These are phyloP conservation scores for Alca torda DNA, from an alignment of 2,797 vertebrate genomes.

Conservation along the genomic window DNA sequence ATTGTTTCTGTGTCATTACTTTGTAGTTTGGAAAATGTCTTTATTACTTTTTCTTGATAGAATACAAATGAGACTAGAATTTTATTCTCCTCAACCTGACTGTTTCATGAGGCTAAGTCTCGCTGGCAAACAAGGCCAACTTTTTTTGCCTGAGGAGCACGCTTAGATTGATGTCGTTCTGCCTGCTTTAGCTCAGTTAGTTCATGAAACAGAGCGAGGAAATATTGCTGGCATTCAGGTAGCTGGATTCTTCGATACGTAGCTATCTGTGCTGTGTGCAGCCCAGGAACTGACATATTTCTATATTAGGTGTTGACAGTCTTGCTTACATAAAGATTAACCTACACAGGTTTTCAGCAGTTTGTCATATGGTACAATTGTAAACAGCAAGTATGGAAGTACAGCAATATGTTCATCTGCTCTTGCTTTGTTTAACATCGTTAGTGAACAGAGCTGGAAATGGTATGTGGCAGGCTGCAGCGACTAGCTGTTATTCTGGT, in stretches of 20 bases:
- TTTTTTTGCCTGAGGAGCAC: not conserved
- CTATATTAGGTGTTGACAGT: constrained; percentile 52
- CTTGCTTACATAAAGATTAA: constrained; percentile 67
- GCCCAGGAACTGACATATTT: constrained; percentile 16
- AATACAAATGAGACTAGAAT: not conserved
- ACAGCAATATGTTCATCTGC: constrained; percentile 20
- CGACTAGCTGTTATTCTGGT: not conserved
- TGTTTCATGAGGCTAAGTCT: not conserved
- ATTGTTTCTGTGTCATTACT: not conserved
- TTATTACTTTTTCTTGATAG: not conserved
- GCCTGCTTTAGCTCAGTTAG: constrained; percentile 46
- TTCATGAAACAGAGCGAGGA: constrained; percentile 5
- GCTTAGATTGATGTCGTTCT: constrained; percentile 45
- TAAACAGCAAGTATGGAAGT: not conserved
- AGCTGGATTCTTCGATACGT: constrained; percentile 12
- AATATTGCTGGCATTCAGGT: constrained; percentile 39
- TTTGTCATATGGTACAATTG: constrained; percentile 51
- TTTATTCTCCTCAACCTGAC: not conserved
- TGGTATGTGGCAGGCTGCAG: not conserved
- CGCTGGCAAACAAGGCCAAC: not conserved
- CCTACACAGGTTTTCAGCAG: constrained; percentile 51
- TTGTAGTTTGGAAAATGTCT: not conserved
- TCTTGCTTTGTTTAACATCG: constrained; percentile 40
- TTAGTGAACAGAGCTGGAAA: constrained; percentile 39
- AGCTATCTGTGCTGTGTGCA: not conserved